Conservation (phyloP, 2,888 invertebrate genomes). For the Allolobophora icterica region DNA sequence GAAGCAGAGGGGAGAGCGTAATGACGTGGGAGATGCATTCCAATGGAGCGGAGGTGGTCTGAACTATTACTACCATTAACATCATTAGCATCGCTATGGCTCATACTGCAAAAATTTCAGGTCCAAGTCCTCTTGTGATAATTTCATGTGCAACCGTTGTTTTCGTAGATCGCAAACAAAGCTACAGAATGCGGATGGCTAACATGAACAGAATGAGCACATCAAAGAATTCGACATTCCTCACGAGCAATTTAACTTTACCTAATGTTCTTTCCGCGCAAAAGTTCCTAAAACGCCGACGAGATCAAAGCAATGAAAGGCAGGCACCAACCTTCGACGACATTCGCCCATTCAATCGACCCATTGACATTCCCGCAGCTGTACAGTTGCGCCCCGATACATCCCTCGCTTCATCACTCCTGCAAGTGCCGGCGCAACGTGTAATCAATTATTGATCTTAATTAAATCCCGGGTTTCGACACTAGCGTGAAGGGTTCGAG, state of each 20-base stretch:
- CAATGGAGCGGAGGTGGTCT: neutral
- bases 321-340: neutral
- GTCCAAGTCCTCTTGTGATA: neutral
- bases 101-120: neutral
- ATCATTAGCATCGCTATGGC: neutral
- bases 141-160: neutral
- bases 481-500: neutral
- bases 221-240: neutral
- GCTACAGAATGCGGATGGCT: neutral
- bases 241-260: neutral
- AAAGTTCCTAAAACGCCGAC: neutral
- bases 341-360: neutral
- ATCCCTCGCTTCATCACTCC: neutral
- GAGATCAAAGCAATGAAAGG: neutral
- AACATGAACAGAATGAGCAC: neutral
- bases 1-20: neutral
- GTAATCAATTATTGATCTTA: conserved; percentile 17
- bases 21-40: neutral
- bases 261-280: neutral
- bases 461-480: neutral
- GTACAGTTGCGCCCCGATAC: conserved; percentile 8
- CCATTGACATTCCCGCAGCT: neutral
- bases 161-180: neutral
- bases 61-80: neutral
- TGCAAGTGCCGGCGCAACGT: neutral